Conservation (phyloP, 37 sponge, comb jelly and placozoan species). For the Agelas oroides region DNA sequence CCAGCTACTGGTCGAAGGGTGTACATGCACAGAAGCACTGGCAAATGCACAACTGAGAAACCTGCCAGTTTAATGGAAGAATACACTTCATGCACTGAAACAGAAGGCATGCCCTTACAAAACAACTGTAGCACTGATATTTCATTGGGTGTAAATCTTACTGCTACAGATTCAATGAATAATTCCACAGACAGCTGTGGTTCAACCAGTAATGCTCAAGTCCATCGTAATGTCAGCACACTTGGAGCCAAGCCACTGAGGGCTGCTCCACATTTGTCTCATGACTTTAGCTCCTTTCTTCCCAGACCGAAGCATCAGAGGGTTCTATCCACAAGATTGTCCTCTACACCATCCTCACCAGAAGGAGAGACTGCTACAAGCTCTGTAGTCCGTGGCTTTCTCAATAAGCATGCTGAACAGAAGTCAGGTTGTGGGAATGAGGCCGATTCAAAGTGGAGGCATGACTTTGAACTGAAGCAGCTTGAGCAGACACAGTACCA, state of each 20-base stretch:
- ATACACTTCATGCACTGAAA: too few relatives aligned
- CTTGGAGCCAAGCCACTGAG: conserved; percentile 8
- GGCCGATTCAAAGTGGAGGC: not conserved
- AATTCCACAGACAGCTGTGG: too few relatives aligned
- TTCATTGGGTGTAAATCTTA: too few relatives aligned
- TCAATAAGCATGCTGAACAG: too few relatives aligned
- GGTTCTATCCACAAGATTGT: not conserved
- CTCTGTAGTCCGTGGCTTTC: too few relatives aligned
- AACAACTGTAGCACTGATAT: not conserved
- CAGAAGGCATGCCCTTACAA: too few relatives aligned
- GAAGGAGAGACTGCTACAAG: too few relatives aligned
- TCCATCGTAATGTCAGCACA: not conserved
- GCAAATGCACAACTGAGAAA: not conserved
- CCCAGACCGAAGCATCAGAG: conserved; percentile 35
- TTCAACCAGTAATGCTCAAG: too few relatives aligned
- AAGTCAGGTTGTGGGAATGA: too few relatives aligned
- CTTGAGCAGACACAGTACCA: not conserved
- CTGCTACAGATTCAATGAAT: too few relatives aligned
- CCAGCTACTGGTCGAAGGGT: conserved; percentile 1
- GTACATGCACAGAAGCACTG: conserved; percentile 23
- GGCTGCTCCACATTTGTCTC: conserved; percentile 49
- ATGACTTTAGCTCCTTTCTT: conserved; percentile 34
- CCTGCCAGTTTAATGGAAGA: too few relatives aligned
- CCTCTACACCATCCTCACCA: too few relatives aligned
- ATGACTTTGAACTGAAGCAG: not conserved